Evolutionary conservation across 2,888 invertebrate species (phyloP), one percentile per base, ranked within the genome.

Genomic region (Temnothorax unifasciatus): DNA sequence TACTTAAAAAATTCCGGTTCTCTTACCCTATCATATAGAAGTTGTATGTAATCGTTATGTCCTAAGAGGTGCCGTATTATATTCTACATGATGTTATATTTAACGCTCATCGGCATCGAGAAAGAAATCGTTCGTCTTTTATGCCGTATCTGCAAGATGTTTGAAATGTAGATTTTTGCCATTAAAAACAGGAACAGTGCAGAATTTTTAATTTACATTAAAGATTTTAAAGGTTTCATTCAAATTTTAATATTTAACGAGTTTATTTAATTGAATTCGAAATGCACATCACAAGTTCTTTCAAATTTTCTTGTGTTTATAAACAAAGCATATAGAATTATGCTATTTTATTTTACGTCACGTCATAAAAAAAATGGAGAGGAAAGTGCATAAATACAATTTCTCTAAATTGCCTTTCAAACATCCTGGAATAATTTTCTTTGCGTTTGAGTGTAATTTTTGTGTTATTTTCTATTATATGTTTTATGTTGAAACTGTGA

Each of bases 11-110:
- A 68, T 81, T 76, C 77, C 50, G 44, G 29, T 73, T 63, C 47
- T 63, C 47, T 85, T 84, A 90, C 88, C 89, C 89, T 83, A 82
- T 87, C 87, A 85, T 85, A 85, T 90, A 87, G 85, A 89, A 86
- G 86, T 85, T 87, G 85, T 88, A 85, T 74, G 68, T 57, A 75
- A 82, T 86, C 59, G 59, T 79, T 86, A 82, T n/a, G 29, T 41
- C 82, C 71, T 73, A 82, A 89, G 86, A 85, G 66, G 76, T 73
- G 57, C 54, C 66, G 57, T 71, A 77, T 82, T 85, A 68, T 79
- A 74, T 85, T 76, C 81, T 79, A 69, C 73, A 71, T 85, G 74
- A 79, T 84, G 81, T 75, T 84, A 85, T 71, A 84, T 68, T 84
- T 86, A 79, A 87, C 66, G 38, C 64, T 85, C 66, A 52, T 59